Evolutionary conservation across 2,113 vertebrate species (phyloP), one percentile per base, ranked within the genome.

Genomic region (Takifugu bimaculatus): DNA sequence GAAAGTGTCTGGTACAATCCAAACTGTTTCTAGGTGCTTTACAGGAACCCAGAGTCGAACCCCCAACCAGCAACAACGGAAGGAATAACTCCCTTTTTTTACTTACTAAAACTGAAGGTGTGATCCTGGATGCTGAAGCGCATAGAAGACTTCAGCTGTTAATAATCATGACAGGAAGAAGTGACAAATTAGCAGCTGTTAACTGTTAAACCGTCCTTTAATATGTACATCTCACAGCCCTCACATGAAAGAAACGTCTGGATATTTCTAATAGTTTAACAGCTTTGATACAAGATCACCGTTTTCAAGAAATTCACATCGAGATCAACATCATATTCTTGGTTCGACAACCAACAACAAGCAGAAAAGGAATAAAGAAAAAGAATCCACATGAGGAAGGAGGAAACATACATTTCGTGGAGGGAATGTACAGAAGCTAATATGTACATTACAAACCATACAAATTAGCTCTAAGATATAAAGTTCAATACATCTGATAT

Each of bases 361-460:
- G 95, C 95, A 95, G 92, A 94, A 89, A 93, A 82, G 83, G 72
- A 72, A 66, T 70, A 79, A 78, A 73, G 72, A 61, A 75, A 71
- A 62, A 67, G 63, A 62, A 47, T 39, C 35, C 35, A 39, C 43
- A 48, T 61, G 26, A 6, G 58, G 13, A 45, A 26, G 27, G 58
- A 69, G 69, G 44, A 32, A 59, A 79, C 61, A 70, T 67, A 87
- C 82, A 81, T 79, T 54, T 83, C 69, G 93, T 94, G 91, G 91
- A 43, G 73, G 74, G 58, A 92, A 93, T 95, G 93, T 94, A 94
- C 93, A 94, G 93, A 94, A 94, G 93, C 93, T 93, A 93, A 93
- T 98, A 98, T 98, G 86, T 98, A 98, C 95, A 98, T 93, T 96
- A 96, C 95, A 96, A 98, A 97, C 92, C 93, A 95, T 95, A 96